Percentiles rank a stretch among this genome's conserved stretches.
Evolutionary conservation across 2,797 vertebrate genomes (phyloP).

Genomic region (Rhinella marina): DNA sequence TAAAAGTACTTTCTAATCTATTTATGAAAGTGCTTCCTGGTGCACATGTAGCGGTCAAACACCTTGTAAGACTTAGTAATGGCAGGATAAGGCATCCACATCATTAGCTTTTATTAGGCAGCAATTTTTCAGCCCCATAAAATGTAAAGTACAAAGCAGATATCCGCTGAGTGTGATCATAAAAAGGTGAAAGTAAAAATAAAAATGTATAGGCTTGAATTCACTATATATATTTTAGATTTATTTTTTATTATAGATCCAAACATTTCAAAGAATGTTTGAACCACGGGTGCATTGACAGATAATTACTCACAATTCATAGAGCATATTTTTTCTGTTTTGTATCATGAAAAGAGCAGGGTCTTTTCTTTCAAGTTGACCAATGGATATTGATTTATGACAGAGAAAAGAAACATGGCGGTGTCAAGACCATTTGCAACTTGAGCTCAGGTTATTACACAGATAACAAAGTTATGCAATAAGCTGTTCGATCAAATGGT

Average conservation of each 20-base stretch:
- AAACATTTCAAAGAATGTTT: background rate
- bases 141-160: constrained; percentile 38
- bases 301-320: too few species aligned
- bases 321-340: background rate
- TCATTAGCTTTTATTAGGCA: constrained; percentile 52
- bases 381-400: background rate
- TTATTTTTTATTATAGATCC: background rate
- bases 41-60: too few species aligned
- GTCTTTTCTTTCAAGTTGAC: background rate
- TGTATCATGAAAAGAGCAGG: background rate
- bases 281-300: background rate
- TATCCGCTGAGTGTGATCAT: constrained; percentile 38
- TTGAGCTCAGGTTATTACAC: too few species aligned
- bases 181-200: constrained; percentile 67
- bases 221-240: background rate
- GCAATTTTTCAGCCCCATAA: constrained; percentile 54
- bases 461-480: too few species aligned
- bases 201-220: constrained; percentile 64
- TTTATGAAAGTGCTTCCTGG: background rate
- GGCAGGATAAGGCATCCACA: background rate
- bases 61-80: background rate
- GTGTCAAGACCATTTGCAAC: too few species aligned
- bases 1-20: background rate
- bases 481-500: too few species aligned
- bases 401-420: background rate